Evolutionary conservation across 2,888 invertebrate species (phyloP).

Genomic region (Coronaproctus castanopsis): DNA sequence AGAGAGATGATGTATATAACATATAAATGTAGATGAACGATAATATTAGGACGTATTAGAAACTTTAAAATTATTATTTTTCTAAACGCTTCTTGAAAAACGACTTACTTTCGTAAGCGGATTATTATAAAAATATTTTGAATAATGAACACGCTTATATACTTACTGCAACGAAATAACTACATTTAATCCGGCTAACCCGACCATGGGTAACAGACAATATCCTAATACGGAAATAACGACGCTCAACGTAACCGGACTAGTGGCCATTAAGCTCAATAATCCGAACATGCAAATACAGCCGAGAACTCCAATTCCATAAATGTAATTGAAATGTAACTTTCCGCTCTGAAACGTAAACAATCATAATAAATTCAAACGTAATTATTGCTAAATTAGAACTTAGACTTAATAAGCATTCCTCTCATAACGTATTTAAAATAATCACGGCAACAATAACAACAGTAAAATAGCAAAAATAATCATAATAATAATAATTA

Average conservation of each 20-base stretch:
- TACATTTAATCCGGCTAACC: conserved; percentile 55
- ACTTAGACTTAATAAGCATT: no score
- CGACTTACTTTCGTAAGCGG: conserved; percentile 12
- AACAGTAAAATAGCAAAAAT: no score
- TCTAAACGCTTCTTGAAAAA: conserved; percentile 17
- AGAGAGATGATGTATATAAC: no score
- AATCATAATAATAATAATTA: no score
- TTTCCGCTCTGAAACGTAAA: conserved; percentile 53
- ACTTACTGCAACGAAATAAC: conserved; percentile 51
- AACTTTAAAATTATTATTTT: no score
- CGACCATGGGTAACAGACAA: conserved; percentile 79
- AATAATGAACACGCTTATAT: conserved; percentile 8
- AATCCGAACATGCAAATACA: conserved; percentile 74
- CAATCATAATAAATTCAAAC: no score
- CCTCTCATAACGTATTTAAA: no score
- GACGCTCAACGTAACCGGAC: conserved; percentile 52
- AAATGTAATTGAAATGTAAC: conserved; percentile 79
- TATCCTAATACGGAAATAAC: conserved; percentile 78
- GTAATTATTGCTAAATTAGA: no score
- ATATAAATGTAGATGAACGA: no score
- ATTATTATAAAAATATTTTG: background rate
- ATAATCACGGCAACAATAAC: no score
- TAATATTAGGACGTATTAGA: no score
- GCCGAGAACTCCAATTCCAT: conserved; percentile 74
- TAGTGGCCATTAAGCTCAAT: conserved; percentile 55